Evolutionary conservation across 2,113 vertebrate genomes (phyloP).

Genomic region (Tauraco erythrolophus): DNA sequence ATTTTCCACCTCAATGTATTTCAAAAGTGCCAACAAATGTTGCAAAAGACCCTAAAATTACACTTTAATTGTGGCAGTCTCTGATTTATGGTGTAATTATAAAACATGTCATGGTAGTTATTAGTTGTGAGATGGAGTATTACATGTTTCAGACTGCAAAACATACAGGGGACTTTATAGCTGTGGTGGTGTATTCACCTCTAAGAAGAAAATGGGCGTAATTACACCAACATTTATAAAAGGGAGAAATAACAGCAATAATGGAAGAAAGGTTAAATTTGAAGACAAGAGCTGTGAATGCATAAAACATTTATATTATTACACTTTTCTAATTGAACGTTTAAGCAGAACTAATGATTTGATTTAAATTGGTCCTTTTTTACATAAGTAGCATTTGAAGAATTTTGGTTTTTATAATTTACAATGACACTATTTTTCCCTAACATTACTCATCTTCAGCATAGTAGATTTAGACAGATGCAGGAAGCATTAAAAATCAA

Average conservation of each 20-base stretch:
- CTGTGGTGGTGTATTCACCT: slow-evolving; percentile 26
- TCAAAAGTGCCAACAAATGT: background rate
- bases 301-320: slow-evolving; percentile 13
- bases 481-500: slow-evolving; percentile 35
- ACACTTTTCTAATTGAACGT: slow-evolving; percentile 15
- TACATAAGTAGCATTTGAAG: slow-evolving; percentile 15
- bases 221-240: slow-evolving; percentile 48
- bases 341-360: slow-evolving; percentile 22
- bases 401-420: background rate
- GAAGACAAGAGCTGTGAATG: slow-evolving; percentile 5
- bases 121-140: slow-evolving; percentile 1
- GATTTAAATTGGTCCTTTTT: slow-evolving; percentile 28
- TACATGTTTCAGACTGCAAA: background rate
- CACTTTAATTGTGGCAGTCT: background rate
- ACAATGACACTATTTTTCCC: slow-evolving; percentile 2
- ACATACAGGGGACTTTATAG: background rate
- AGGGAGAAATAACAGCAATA: background rate
- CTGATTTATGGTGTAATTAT: slow-evolving; percentile 47
- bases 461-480: background rate
- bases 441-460: slow-evolving; percentile 22
- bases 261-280: slow-evolving; percentile 9
- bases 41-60: background rate
- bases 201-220: slow-evolving; percentile 25
- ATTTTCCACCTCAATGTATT: background rate
- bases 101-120: slow-evolving; percentile 23